Conservation (phyloP, 1,140 invertebrate genomes). For the Leptinotarsa undecemlineata region DNA sequence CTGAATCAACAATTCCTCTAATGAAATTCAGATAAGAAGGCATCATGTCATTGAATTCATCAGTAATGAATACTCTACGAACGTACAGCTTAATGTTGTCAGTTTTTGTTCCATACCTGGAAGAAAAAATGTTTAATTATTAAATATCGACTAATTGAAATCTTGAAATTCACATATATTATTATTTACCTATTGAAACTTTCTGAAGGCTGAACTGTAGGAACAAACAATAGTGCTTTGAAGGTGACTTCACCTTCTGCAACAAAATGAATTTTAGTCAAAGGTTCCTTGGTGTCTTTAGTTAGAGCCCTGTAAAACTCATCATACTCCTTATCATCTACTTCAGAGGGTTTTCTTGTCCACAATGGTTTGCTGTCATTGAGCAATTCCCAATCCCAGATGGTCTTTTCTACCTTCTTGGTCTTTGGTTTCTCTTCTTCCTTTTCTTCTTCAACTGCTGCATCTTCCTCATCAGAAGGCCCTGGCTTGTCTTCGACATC, state of each 20-base stretch:
- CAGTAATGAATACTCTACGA: constrained; percentile 97
- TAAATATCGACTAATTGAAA: too few species aligned
- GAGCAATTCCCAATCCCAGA: constrained; percentile 97
- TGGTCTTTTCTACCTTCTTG: constrained; percentile 90
- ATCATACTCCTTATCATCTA: constrained; percentile 86
- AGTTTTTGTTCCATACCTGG: constrained; percentile 85
- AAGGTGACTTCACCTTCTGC: constrained; percentile 99
- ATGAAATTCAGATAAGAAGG: constrained; percentile 96
- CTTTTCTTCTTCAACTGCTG: constrained; percentile 66
- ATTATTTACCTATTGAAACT: constrained; percentile 73
- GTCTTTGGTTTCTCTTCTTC: constrained; percentile 87
- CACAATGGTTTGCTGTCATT: constrained; percentile 98
- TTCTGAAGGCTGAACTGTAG: constrained; percentile 86
- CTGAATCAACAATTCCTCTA: constrained; percentile 97
- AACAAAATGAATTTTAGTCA: constrained; percentile 92
- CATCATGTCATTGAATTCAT: constrained; percentile 99
- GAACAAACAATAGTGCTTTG: constrained; percentile 93
- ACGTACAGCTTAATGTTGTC: constrained; percentile 98
- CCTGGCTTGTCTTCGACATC: constrained; percentile 48
- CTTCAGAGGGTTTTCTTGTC: constrained; percentile 88
- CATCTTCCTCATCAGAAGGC: constrained; percentile 52
- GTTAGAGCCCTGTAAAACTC: constrained; percentile 94
- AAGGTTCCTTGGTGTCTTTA: constrained; percentile 85
- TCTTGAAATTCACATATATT: neutral
- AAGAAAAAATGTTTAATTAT: neutral